Evolutionary conservation across 1,140 invertebrate genomes (phyloP).

Genomic region (Goniozus legneri): DNA sequence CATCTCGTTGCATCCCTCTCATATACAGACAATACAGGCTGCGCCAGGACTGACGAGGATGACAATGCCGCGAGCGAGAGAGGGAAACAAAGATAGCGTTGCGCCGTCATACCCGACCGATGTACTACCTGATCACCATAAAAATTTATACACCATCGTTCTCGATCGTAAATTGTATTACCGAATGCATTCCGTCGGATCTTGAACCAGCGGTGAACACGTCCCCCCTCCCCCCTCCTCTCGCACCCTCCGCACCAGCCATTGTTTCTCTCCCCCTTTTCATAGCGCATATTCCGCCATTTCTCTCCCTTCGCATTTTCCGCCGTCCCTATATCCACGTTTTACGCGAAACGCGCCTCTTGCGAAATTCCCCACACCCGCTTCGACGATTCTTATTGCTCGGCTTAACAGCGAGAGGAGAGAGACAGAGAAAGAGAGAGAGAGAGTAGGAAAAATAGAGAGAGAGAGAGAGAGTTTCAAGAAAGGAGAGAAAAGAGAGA

Average conservation of each 20-base stretch:
- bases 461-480: not conserved
- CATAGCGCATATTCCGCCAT: too few species aligned
- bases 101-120: too few species aligned
- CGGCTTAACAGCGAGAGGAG: too few species aligned
- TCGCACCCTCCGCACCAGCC: not conserved
- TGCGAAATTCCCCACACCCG: too few species aligned
- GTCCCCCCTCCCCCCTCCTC: not conserved
- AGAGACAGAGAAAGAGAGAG: not conserved
- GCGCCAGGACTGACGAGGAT: too few species aligned
- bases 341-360: too few species aligned
- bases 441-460: not conserved
- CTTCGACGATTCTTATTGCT: too few species aligned
- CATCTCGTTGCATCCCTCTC: too few species aligned
- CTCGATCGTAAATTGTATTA: conserved; percentile 51
- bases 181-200: conserved; percentile 37
- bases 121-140: conserved; percentile 50
- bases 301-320: too few species aligned
- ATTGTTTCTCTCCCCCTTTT: too few species aligned
- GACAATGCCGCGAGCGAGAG: conserved; percentile 20
- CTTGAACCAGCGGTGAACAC: conserved; percentile 4
- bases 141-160: conserved; percentile 49
- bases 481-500: too few species aligned
- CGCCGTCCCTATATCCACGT: too few species aligned
- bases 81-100: conserved; percentile 10
- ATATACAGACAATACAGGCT: conserved; percentile 36